A percentile compares a stretch with the other conserved stretches of the same genome.
Conservation (phyloP, 37 sponge, comb jelly and placozoan species). For the Aplysina aerophoba region DNA sequence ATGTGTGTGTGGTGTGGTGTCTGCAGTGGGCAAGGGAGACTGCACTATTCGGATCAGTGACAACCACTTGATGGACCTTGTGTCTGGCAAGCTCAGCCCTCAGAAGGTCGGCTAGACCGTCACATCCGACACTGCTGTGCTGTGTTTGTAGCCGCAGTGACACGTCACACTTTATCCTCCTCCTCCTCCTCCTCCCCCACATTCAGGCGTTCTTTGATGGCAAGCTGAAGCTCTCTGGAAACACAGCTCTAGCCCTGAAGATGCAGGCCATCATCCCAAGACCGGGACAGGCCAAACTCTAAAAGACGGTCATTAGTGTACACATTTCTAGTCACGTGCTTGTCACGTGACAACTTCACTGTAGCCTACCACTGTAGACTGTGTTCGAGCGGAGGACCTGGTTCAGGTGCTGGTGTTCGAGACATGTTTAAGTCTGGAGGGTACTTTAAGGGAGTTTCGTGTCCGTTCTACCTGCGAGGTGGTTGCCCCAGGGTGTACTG, state of each 20-base stretch:
- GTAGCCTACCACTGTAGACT: no score
- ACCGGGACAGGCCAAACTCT: constrained; percentile 71
- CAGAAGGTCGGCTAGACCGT: constrained; percentile 66
- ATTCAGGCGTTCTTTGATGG: constrained; percentile 89
- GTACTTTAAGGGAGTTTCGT: constrained; percentile 75
- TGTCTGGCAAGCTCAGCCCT: constrained; percentile 78
- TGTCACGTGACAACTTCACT: neutral
- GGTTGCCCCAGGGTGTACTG: constrained; percentile 82
- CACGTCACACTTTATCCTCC: neutral
- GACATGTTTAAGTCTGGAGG: constrained; percentile 89
- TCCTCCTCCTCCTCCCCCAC: neutral
- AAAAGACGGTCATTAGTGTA: neutral
- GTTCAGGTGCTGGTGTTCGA: neutral
- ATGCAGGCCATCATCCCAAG: constrained; percentile 75
- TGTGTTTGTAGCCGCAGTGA: neutral
- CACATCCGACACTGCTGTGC: no score
- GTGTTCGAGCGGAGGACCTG: no score
- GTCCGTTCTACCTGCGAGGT: constrained; percentile 83
- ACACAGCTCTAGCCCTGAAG: constrained; percentile 90
- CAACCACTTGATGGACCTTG: constrained; percentile 79
- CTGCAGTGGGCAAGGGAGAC: constrained; percentile 75
- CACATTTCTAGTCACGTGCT: neutral
- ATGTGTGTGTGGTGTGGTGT: no score
- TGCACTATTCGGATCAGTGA: constrained; percentile 83
- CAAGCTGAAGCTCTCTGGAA: constrained; percentile 90